Base-by-base conservation (phyloP, 1,140 invertebrate species). In the Trichoplusia ni region DNA sequence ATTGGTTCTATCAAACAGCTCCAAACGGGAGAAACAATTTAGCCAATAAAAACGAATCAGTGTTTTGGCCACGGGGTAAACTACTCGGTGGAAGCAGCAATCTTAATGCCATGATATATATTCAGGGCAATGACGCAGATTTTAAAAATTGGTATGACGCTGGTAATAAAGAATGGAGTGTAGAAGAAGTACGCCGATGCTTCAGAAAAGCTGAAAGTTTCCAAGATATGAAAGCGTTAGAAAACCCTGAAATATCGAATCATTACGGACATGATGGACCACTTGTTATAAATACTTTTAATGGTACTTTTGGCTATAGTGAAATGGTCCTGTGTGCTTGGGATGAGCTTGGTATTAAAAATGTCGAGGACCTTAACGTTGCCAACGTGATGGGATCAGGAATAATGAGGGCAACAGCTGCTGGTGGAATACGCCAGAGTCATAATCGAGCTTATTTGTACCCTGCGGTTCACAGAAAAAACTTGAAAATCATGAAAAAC, bases 31-130 rank as follows among this genome's bases (percentile, higher is more conserved):
- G 29, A 19, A 42, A 5, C 1, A 42, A 58, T 11, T 23, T 23
- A 29, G 53, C 37, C 4, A n/a, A 29, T 29, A 42, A 19, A 19
- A 42, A 58, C 7, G 37, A n/a, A 14, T 42, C 53, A 11, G 29
- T 59, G 3, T 14, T n/a, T 21, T 91, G 90, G 84, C 89, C 92
- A 2, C 74, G 90, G 62, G 92, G 90, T 62, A 92, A 91, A 75
- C 78, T 89, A 27, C 62, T 93, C 13, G 94, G 94, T n/a, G 94
- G 94, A 3, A 92, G 91, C n/a, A 93, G 92, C 16, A 92, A 92
- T 4, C 85, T 95, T 2, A 95, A 95, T 76, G 92, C 91, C 18
- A 94, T 96, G 93, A 86, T 93, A 2, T 95, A 95, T 73, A 89
- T 94, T 0, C 82, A 94, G 67, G 95, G 94, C 1, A 92, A 94